Evolutionary conservation across 2,888 invertebrate species (phyloP).

Genomic region (Antheraea assamensis): DNA sequence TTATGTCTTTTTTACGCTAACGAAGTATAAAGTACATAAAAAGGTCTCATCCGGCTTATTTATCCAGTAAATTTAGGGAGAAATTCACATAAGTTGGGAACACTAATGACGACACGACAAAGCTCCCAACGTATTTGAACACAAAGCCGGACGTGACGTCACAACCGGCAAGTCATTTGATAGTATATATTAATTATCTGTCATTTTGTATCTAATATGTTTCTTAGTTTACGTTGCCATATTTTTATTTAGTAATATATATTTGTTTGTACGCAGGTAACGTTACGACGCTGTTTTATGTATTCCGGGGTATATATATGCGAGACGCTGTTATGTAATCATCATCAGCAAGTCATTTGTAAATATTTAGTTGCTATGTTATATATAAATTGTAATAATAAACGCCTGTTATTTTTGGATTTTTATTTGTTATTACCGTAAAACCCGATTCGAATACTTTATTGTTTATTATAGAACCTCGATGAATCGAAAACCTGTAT

Average conservation of each 20-base stretch:
- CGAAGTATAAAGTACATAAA: no score
- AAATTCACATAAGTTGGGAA: no score
- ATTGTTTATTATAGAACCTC: no score
- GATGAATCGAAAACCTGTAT: no score
- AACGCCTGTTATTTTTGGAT: conserved; percentile 23
- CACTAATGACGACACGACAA: no score
- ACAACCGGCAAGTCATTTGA: background rate
- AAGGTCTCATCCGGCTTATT: no score
- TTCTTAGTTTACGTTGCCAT: background rate
- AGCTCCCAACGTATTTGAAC: no score
- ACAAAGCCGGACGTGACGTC: background rate
- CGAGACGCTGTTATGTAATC: conserved; percentile 2
- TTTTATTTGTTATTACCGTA: background rate
- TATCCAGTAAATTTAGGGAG: no score
- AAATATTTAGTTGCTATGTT: conserved; percentile 46
- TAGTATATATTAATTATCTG: background rate
- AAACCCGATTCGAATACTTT: background rate
- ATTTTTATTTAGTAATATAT: background rate
- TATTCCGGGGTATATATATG: conserved; percentile 8
- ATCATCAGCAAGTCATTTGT: conserved; percentile 47
- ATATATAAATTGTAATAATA: conserved; percentile 41
- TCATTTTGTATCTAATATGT: background rate
- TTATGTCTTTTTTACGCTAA: no score
- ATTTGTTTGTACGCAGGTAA: background rate
- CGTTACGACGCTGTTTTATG: background rate